phyloP scores from a whole-genome alignment of 1,140 invertebrate species.

The Atta cephalotes region DNA sequence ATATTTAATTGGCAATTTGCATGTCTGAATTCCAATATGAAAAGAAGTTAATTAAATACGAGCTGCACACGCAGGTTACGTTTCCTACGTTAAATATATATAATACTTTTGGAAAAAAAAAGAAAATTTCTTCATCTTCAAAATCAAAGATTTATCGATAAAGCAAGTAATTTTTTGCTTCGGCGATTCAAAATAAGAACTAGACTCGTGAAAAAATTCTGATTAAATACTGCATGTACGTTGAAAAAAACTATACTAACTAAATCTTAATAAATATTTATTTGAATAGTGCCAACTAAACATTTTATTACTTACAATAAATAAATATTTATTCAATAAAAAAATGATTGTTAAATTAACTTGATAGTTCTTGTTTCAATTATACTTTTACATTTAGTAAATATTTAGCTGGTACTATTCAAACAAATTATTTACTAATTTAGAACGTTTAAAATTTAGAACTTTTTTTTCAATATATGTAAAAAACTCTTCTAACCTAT shows the following conservation, averaged over 20 bases:
- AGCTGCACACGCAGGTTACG: background rate
- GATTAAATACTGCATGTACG: background rate
- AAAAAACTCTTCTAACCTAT: background rate
- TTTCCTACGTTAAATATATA: background rate
- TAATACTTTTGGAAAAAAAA: background rate
- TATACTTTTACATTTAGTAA: no score
- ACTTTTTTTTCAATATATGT: background rate
- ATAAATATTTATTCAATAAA: no score
- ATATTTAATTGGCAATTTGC: conserved; percentile 58
- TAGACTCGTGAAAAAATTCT: background rate
- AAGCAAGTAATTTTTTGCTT: background rate
- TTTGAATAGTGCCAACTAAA: no score
- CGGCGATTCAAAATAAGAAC: background rate
- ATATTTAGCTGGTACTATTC: no score
- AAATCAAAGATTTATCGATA: background rate
- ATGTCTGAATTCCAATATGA: conserved; percentile 55
- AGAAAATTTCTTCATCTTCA: no score
- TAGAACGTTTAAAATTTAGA: no score
- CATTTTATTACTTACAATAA: no score
- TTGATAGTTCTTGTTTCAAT: no score
- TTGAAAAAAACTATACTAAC: no score
- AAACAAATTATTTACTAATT: no score
- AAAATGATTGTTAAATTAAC: no score
- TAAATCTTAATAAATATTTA: no score
- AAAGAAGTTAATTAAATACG: conserved; percentile 55